Percentiles rank a stretch among this genome's conserved stretches.
Conservation (phyloP, 2,888 invertebrate species). For the Brachyptera putata region DNA sequence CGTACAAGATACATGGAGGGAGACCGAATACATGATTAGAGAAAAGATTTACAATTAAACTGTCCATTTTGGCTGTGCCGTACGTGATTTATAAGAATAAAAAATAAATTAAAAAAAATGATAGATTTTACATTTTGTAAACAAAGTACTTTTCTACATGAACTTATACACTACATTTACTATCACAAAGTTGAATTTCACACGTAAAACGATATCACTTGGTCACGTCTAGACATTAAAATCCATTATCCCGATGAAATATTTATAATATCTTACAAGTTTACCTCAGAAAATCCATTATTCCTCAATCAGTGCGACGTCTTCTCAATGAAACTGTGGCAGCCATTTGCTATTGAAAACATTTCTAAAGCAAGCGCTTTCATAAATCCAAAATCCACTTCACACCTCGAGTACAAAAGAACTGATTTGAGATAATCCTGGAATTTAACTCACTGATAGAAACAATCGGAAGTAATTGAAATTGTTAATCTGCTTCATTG, state of each 20-base stretch:
- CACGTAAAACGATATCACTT: neutral
- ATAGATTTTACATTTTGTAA: slow-evolving; percentile 17
- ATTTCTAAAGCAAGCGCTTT: neutral
- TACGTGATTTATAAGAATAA: neutral
- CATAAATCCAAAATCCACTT: neutral
- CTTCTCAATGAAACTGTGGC: neutral
- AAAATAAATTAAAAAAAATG: slow-evolving; percentile 17
- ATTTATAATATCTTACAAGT: neutral
- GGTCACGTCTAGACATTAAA: neutral
- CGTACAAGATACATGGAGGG: neutral
- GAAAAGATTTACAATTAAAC: neutral
- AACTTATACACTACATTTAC: neutral
- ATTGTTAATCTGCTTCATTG: too few species aligned
- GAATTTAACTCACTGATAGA: too few species aligned
- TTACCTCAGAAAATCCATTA: slow-evolving; percentile 17
- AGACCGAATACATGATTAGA: neutral
- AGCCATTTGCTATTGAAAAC: slow-evolving; percentile 19
- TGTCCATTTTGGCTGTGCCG: slow-evolving; percentile 2
- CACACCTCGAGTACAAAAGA: neutral
- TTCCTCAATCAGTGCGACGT: slow-evolving; percentile 10
- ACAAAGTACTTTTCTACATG: slow-evolving; percentile 13
- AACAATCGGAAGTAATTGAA: too few species aligned
- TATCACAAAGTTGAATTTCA: neutral
- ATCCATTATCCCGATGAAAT: neutral
- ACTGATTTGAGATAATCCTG: neutral